Percentiles rank a stretch among this genome's conserved stretches.
These are phyloP conservation scores for Octonoba sinensis DNA, from an alignment of 2,888 invertebrate species.

Conservation along the genomic window DNA sequence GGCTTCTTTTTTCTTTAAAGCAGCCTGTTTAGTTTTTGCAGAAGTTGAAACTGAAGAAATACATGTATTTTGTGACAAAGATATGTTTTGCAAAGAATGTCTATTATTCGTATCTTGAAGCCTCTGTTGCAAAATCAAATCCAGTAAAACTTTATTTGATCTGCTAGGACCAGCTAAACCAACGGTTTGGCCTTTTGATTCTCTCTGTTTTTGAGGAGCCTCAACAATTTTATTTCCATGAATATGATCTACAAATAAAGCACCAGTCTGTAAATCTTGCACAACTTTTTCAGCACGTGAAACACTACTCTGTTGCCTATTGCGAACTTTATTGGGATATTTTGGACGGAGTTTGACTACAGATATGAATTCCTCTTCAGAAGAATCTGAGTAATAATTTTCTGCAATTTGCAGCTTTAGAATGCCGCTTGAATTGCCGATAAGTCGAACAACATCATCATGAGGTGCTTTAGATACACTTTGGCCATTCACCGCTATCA, in stretches of 20 bases:
- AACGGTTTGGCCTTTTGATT: constrained; percentile 23
- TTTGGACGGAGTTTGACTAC: constrained; percentile 70
- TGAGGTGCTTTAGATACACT: constrained; percentile 93
- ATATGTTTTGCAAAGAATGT: constrained; percentile 8
- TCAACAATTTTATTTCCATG: constrained; percentile 38
- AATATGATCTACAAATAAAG: constrained; percentile 71
- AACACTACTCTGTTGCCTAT: constrained; percentile 69
- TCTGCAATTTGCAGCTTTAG: constrained; percentile 89
- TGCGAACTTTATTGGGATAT: constrained; percentile 70
- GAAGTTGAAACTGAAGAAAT: constrained; percentile 26
- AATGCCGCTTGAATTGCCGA: constrained; percentile 87
- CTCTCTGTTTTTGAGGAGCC: constrained; percentile 32
- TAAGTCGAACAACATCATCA: constrained; percentile 91
- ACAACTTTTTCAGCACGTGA: constrained; percentile 74
- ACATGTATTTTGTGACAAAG: neutral
- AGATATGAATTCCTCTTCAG: constrained; percentile 77
- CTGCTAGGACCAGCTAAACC: constrained; percentile 43
- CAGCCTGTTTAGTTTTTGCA: constrained; percentile 31
- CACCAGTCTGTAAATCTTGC: constrained; percentile 74
- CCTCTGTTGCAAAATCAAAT: constrained; percentile 64
- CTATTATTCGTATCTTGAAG: constrained; percentile 54
- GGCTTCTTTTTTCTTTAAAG: constrained; percentile 53
- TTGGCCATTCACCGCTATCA: constrained; percentile 90
- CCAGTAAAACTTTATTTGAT: constrained; percentile 62
- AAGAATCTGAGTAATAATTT: constrained; percentile 87